Conservation (phyloP, 2,113 vertebrate species). For the Picathartes gymnocephalus region DNA sequence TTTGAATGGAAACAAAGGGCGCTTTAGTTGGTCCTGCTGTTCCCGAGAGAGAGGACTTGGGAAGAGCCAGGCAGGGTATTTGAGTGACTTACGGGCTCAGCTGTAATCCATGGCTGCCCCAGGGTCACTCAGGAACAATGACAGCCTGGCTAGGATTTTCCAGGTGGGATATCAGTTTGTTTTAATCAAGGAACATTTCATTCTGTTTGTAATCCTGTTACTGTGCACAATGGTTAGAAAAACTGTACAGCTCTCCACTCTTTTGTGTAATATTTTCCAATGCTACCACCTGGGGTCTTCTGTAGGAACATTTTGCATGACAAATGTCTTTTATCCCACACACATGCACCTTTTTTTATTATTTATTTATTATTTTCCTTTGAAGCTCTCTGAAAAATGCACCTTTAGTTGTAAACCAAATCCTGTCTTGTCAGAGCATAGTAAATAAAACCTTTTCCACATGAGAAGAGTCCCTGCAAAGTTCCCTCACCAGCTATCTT, state of each 20-base stretch:
- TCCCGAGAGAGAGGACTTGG: neutral
- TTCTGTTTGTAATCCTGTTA: neutral
- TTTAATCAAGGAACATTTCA: neutral
- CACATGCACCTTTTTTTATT: neutral
- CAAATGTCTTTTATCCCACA: neutral
- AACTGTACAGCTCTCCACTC: neutral
- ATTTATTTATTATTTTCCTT: constrained; percentile 19
- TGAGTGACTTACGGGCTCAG: neutral
- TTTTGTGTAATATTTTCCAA: neutral
- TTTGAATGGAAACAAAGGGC: constrained; percentile 51
- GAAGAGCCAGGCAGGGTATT: neutral
- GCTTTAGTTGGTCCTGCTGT: neutral
- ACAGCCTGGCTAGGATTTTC: constrained; percentile 22
- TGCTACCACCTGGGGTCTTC: neutral
- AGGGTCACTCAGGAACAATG: neutral
- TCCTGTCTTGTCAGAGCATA: neutral
- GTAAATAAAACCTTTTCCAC: constrained; percentile 9
- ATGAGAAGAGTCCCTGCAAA: neutral
- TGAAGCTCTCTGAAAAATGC: constrained; percentile 4
- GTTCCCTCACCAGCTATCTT: neutral
- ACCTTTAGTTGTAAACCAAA: constrained; percentile 5
- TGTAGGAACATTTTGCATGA: neutral
- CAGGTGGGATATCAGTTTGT: constrained; percentile 40
- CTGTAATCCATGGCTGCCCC: neutral
- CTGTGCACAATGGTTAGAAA: neutral